phyloP scores from a whole-genome alignment of 2,888 invertebrate genomes.

The Spodoptera picta region DNA sequence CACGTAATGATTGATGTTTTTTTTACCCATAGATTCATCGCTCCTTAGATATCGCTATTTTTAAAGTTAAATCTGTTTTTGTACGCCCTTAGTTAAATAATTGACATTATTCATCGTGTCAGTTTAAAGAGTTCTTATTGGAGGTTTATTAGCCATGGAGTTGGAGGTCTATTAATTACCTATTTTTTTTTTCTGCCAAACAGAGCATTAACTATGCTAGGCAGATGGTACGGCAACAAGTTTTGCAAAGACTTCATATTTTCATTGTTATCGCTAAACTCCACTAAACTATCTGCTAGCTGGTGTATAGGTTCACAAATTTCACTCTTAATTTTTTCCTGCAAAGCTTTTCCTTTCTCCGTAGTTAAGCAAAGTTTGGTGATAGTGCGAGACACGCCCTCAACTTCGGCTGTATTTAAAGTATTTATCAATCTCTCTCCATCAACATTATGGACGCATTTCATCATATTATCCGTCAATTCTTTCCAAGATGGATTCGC shows the following conservation, averaged over 20 bases:
- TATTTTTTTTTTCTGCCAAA: constrained; percentile 7
- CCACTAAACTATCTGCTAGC: constrained; percentile 6
- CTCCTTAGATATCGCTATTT: no score
- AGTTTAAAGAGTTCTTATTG: no score
- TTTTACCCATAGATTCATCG: no score
- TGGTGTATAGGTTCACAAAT: constrained; percentile 34
- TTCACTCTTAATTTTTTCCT: constrained; percentile 24
- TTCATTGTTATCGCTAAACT: constrained; percentile 34
- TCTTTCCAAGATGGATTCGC: constrained; percentile 42
- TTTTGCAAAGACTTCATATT: constrained; percentile 39
- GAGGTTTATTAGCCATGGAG: no score
- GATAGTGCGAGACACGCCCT: constrained; percentile 25
- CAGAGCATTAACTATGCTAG: constrained; percentile 27
- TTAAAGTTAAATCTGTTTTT: no score
- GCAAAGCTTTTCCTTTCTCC: constrained; percentile 20
- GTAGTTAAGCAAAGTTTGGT: constrained; percentile 19
- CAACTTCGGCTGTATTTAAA: constrained; percentile 33
- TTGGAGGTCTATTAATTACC: no score
- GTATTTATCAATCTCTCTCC: constrained; percentile 32
- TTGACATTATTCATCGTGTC: no score
- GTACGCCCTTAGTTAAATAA: no score
- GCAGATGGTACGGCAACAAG: constrained; percentile 40
- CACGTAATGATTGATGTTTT: no score
- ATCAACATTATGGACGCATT: constrained; percentile 44
- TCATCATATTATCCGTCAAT: constrained; percentile 31